Evolutionary conservation across 1,140 invertebrate species (phyloP).

Genomic region (Hycleus phaleratus): DNA sequence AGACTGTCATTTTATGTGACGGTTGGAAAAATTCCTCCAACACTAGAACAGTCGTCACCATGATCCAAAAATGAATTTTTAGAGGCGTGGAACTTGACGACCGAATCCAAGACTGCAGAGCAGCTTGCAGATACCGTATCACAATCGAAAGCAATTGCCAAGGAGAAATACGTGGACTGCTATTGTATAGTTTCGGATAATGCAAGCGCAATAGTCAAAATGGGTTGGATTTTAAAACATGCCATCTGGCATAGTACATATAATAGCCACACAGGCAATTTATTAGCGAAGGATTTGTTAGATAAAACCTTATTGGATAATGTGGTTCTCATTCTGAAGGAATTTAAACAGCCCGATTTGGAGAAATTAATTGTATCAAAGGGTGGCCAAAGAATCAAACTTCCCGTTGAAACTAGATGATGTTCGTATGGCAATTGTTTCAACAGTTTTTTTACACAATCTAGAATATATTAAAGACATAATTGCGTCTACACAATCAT

Average conservation of each 20-base stretch:
- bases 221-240: neutral
- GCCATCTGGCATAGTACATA: neutral
- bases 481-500: neutral
- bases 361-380: neutral
- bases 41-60: neutral
- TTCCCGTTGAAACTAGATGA: neutral
- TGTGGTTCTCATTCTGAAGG: neutral
- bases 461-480: neutral
- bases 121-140: neutral
- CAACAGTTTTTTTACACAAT: neutral
- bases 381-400: neutral
- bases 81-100: neutral
- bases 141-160: neutral
- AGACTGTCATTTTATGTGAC: neutral
- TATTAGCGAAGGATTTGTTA: neutral
- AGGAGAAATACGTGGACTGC: neutral
- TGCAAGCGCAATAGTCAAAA: neutral
- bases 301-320: neutral
- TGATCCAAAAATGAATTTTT: neutral
- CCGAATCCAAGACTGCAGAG: neutral
- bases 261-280: neutral
- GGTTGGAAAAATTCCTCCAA: neutral
- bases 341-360: neutral
- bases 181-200: neutral
- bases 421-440: neutral